Conservation (phyloP, 2,888 invertebrate species). For the Acheta domesticus region DNA sequence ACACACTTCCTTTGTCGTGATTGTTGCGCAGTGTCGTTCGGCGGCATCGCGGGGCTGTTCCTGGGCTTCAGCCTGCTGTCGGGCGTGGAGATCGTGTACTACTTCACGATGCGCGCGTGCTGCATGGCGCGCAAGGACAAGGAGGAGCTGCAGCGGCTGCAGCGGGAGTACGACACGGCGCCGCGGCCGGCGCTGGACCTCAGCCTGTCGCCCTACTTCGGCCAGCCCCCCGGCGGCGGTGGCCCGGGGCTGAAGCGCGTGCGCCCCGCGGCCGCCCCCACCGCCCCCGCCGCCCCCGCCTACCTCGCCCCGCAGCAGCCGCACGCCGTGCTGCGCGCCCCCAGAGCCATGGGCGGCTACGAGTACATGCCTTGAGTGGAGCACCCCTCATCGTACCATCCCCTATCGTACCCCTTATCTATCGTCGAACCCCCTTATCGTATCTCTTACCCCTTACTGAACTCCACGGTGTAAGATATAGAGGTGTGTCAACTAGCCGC, state of each 20-base stretch:
- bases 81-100: slow-evolving; percentile 72
- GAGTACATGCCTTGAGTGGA: background rate
- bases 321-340: background rate
- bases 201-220: slow-evolving; percentile 46
- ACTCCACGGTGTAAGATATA: too few species aligned
- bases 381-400: too few species aligned
- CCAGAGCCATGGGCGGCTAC: background rate
- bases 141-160: slow-evolving; percentile 51
- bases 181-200: slow-evolving; percentile 45
- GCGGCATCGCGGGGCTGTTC: slow-evolving; percentile 59
- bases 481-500: too few species aligned
- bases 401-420: too few species aligned
- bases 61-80: slow-evolving; percentile 73
- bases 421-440: too few species aligned
- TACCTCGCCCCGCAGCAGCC: slow-evolving; percentile 1
- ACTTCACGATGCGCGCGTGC: slow-evolving; percentile 67
- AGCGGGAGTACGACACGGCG: slow-evolving; percentile 46
- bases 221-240: slow-evolving; percentile 38
- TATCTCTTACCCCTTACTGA: too few species aligned
- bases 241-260: background rate
- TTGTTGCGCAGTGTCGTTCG: slow-evolving; percentile 53
- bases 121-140: slow-evolving; percentile 58
- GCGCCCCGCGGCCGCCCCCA: background rate
- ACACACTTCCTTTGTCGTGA: too few species aligned
- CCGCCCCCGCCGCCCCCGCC: background rate